Evolutionary conservation across 1,140 invertebrate species (phyloP).

Genomic region (Lasioglossum baleicum): DNA sequence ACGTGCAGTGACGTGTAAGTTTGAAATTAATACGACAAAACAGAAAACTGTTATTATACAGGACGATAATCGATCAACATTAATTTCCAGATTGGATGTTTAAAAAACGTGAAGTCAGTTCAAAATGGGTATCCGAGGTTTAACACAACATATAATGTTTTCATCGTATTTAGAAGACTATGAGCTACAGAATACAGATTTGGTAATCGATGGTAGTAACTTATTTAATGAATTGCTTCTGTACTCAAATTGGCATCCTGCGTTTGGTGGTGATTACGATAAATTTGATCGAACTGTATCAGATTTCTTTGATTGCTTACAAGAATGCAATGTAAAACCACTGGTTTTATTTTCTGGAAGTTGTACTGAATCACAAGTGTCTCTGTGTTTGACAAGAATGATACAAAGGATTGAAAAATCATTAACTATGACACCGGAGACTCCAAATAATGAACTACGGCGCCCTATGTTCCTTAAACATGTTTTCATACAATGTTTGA

Average conservation of each 20-base stretch:
- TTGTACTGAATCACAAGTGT: conserved; percentile 86
- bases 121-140: conserved; percentile 88
- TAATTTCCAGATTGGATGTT: too few species aligned
- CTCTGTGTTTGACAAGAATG: conserved; percentile 84
- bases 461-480: conserved; percentile 81
- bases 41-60: too few species aligned
- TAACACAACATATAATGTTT: conserved; percentile 86
- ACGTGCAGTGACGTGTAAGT: too few species aligned
- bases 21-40: too few species aligned
- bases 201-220: conserved; percentile 92
- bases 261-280: conserved; percentile 94
- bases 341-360: conserved; percentile 89
- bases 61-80: too few species aligned
- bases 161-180: conserved; percentile 85
- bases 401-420: conserved; percentile 70
- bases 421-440: conserved; percentile 66
- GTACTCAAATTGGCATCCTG: conserved; percentile 82
- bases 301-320: conserved; percentile 86
- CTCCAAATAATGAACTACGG: too few species aligned
- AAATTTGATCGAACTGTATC: conserved; percentile 83
- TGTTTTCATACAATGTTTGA: conserved; percentile 86
- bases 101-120: too few species aligned
- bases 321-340: conserved; percentile 87
- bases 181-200: conserved; percentile 84
- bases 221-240: conserved; percentile 87